Conservation (phyloP, 1,140 invertebrate genomes). For the Conopomorpha cramerella region DNA sequence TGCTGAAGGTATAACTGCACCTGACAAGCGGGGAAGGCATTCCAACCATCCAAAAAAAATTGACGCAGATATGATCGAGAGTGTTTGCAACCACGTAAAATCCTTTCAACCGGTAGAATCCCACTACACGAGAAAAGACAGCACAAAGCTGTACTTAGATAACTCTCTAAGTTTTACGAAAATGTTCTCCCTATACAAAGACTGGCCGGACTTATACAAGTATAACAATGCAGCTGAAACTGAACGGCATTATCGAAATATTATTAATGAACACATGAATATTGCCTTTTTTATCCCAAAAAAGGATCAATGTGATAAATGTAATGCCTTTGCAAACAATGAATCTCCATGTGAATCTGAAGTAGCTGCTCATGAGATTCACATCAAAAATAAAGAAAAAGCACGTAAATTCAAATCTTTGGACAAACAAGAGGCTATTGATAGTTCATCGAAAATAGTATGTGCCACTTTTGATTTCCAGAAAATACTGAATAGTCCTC, state of each 20-base stretch:
- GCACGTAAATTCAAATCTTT: background rate
- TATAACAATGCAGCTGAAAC: background rate
- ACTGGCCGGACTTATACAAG: background rate
- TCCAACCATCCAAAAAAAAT: background rate
- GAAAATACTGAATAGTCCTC: too few species aligned
- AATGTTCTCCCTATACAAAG: too few species aligned
- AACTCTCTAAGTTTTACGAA: background rate
- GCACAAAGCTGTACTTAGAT: background rate
- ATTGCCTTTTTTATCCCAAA: slow-evolving; percentile 1
- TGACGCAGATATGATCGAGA: background rate
- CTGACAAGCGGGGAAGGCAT: background rate
- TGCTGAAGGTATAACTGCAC: background rate
- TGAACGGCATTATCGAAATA: background rate
- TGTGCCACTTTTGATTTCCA: background rate
- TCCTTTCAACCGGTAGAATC: slow-evolving; percentile 1
- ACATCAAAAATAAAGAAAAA: background rate
- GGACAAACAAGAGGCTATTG: background rate
- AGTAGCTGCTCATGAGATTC: background rate
- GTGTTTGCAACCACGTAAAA: background rate
- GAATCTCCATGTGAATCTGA: background rate
- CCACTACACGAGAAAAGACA: too few species aligned
- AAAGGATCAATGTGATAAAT: too few species aligned
- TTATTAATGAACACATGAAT: slow-evolving; percentile 1
- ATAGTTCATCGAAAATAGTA: background rate
- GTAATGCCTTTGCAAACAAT: slow-evolving; percentile 1